phyloP scores from a whole-genome alignment of 2,113 vertebrate species.

The Peucedramus taeniatus region DNA sequence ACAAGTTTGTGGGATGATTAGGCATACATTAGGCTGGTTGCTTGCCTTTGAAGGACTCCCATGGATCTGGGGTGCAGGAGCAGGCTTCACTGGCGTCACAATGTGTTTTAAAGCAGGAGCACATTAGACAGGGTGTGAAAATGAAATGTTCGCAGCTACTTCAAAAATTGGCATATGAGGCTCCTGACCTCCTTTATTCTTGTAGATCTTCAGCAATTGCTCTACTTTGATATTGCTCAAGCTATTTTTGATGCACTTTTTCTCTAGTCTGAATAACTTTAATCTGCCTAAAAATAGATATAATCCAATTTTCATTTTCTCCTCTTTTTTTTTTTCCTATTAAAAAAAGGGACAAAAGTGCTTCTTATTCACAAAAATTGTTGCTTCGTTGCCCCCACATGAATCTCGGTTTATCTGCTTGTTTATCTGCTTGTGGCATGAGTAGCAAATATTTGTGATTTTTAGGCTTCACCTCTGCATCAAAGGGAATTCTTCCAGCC shows the following conservation, averaged over 20 bases:
- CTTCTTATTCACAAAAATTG: background rate
- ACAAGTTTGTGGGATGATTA: background rate
- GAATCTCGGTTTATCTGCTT: background rate
- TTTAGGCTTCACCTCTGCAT: background rate
- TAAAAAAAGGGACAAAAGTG: background rate
- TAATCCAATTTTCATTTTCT: background rate
- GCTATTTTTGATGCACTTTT: background rate
- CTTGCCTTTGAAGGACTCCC: background rate
- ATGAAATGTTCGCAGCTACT: background rate
- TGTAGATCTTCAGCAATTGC: constrained; percentile 39
- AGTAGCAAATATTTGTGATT: background rate
- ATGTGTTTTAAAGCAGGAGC: background rate
- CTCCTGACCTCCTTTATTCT: constrained; percentile 26
- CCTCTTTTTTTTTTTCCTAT: background rate
- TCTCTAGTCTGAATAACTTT: background rate
- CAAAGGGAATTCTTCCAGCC: background rate
- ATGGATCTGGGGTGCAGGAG: background rate
- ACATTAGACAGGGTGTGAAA: background rate
- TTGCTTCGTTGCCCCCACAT: rapidly evolving
- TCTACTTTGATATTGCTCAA: constrained; percentile 4
- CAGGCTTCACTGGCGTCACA: background rate
- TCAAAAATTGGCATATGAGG: background rate
- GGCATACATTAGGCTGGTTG: background rate
- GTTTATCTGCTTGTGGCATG: background rate
- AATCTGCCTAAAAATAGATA: constrained; percentile 13